Conservation (phyloP, 2,797 vertebrate genomes). For the Macropodus opercularis region DNA sequence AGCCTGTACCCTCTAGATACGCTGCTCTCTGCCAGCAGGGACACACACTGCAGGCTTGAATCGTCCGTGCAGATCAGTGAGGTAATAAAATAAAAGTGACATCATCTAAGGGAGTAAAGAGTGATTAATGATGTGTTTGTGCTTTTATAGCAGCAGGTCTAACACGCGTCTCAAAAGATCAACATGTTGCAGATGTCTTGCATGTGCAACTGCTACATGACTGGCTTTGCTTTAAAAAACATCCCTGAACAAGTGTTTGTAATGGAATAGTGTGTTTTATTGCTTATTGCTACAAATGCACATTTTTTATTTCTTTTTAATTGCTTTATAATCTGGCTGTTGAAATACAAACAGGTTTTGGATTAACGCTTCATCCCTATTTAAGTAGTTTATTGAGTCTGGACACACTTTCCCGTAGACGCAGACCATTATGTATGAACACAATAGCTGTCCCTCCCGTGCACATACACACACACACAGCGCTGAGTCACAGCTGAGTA, state of each 20-base stretch:
- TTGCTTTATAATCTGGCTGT: not conserved
- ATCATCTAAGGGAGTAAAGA: not conserved
- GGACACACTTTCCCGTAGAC: constrained; percentile 40
- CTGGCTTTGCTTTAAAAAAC: too few species aligned
- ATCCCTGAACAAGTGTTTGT: too few species aligned
- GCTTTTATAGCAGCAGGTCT: not conserved
- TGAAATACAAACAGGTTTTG: too few species aligned
- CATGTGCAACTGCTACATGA: too few species aligned
- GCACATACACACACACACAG: constrained; percentile 57
- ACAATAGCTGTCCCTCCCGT: constrained; percentile 34
- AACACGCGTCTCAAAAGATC: too few species aligned
- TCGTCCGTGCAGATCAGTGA: not conserved
- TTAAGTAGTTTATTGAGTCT: constrained; percentile 49
- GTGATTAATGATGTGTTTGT: not conserved
- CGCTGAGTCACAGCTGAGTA: constrained; percentile 72
- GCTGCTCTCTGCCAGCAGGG: constrained; percentile 7
- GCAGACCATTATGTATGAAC: constrained; percentile 23
- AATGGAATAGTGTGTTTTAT: too few species aligned
- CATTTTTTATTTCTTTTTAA: not conserved
- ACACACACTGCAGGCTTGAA: constrained; percentile 24
- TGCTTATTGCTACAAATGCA: not conserved
- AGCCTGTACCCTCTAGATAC: constrained; percentile 62
- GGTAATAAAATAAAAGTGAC: not conserved
- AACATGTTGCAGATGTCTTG: too few species aligned
- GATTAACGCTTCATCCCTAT: constrained; percentile 19